phyloP scores from a whole-genome alignment of 2,113 vertebrate genomes.

The Micronycteris hirsuta region DNA sequence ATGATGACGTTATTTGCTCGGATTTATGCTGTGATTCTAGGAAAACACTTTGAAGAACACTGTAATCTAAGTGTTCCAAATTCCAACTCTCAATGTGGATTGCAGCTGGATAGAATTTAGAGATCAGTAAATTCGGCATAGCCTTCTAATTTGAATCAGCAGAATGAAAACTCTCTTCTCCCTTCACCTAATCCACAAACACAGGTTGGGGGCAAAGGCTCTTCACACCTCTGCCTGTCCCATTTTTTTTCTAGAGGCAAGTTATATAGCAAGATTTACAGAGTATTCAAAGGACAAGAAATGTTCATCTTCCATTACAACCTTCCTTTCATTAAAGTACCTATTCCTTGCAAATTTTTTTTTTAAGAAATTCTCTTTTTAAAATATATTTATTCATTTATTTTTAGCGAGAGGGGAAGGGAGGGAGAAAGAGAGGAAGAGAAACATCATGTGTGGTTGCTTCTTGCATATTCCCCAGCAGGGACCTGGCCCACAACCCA shows the following conservation, averaged over 20 bases:
- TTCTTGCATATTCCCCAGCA: too few species aligned
- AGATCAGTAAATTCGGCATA: neutral
- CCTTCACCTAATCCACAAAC: slow-evolving; percentile 5
- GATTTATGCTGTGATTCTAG: neutral
- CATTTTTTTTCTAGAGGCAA: neutral
- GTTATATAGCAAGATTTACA: neutral
- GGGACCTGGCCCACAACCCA: too few species aligned
- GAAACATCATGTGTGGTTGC: too few species aligned
- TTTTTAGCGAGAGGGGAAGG: too few species aligned
- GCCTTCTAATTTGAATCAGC: neutral
- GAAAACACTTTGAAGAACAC: neutral
- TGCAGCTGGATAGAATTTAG: neutral
- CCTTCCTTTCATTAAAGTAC: neutral
- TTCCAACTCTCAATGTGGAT: neutral
- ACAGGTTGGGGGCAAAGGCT: neutral
- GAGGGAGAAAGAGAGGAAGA: too few species aligned
- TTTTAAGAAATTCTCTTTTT: neutral
- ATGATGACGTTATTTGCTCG: neutral
- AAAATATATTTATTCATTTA: too few species aligned
- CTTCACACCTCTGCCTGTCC: neutral
- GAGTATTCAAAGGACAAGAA: neutral
- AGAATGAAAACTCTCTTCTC: neutral
- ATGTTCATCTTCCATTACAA: neutral
- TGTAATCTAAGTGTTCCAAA: neutral
- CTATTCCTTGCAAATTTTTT: neutral